Evolutionary conservation across 2,888 invertebrate species (phyloP), one percentile per base, ranked within the genome.

Genomic region (Bimastos eiseni): DNA sequence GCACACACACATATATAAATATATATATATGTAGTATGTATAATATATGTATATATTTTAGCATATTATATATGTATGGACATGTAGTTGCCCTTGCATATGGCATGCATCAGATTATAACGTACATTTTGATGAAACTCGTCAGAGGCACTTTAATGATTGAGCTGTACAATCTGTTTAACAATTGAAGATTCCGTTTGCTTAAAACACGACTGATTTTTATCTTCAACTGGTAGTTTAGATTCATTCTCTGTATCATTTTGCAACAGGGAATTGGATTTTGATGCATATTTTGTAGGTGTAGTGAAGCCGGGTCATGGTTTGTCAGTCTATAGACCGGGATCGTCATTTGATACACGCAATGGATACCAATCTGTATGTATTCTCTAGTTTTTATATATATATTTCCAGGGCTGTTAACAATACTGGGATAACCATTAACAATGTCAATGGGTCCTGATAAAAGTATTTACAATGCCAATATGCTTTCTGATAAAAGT

Each of bases 261-360:
- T 6, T n/a, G 11, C 70, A 55, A 55, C 6, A 24, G 5, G 11
- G 8, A 8, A n/a, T n/a, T 70, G 70, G n/a, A 70, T 70, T 30
- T 70, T 70, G 70, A 3, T 70, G 70, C 70, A n/a, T n/a, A n/a
- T 86, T 86, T 86, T 34, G 34, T 36, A 86, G 86, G 86, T 86
- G 86, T 86, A 8, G 86, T 86, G 34, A 86, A 86, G 19, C 36
- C 86, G 1, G 86, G 86, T 11, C 37, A 86, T 86, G 86, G 86
- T 86, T 36, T 86, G 36, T 33, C 86, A 24, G 34, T 86, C 34
- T 37, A n/a, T 19, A 86, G 86, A 37, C 86, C 86, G 21, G 86
- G 86, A 36, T 36, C 86, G 19, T 86, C 86, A 21, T 86, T 86
- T 86, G 86, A 86, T 11, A 17, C 86, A 86, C 34, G 86, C 34